A percentile compares a stretch with the other conserved stretches of the same genome.
phyloP scores from a whole-genome alignment of 2,888 invertebrate species.

The Leptodirus hochenwartii region DNA sequence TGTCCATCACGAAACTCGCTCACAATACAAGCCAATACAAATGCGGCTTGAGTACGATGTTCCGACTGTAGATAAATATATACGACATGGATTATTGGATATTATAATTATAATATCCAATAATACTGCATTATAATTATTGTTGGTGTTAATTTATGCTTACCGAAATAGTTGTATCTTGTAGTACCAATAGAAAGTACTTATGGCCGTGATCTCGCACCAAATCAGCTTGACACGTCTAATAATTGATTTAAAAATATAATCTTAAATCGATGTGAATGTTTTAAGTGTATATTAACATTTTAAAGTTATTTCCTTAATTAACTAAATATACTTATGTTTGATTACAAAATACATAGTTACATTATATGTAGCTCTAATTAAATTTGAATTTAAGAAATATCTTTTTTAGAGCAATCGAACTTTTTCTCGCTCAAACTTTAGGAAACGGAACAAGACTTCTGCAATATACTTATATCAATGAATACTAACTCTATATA shows the following conservation, averaged over 20 bases:
- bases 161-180: slow-evolving; percentile 69
- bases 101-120: neutral
- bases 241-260: slow-evolving; percentile 22
- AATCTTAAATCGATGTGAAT: neutral
- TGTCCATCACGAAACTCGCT: slow-evolving; percentile 77
- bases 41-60: slow-evolving; percentile 84
- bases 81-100: neutral
- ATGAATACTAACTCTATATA: no score
- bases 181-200: slow-evolving; percentile 83
- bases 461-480: no score
- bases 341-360: no score
- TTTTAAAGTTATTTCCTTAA: neutral
- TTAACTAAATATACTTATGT: neutral
- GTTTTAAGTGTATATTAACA: neutral
- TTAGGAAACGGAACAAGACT: no score
- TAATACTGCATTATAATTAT: slow-evolving; percentile 6
- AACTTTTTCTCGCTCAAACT: no score
- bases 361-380: no score
- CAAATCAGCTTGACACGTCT: slow-evolving; percentile 88
- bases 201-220: slow-evolving; percentile 88
- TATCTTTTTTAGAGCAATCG: no score
- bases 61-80: slow-evolving; percentile 38
- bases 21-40: slow-evolving; percentile 86
- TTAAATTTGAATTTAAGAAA: no score
- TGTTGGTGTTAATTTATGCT: slow-evolving; percentile 22